Evolutionary conservation across 1,140 invertebrate genomes (phyloP), one percentile per base, ranked within the genome.

Genomic region (Pseudomyrmex dendroicus): DNA sequence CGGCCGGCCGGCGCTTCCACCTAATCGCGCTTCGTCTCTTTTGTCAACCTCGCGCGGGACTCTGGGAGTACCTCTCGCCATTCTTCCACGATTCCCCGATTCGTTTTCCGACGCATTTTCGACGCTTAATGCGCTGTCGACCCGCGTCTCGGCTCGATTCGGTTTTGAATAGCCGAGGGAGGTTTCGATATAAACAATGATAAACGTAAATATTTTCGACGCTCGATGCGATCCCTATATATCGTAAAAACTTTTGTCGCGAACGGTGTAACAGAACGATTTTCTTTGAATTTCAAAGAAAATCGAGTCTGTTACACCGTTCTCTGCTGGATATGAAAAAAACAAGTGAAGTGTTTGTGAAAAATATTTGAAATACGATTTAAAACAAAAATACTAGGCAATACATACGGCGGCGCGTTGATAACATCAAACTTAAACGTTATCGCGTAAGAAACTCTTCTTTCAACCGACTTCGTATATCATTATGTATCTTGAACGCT

Each of bases 1-100:
- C 35, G 35, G 84, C 86, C 82, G 72, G 20, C 82, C 76, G 76
- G 66, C 86, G 80, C 83, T 89, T 85, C 78, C 63, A 89, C 72
- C 78, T 89, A 85, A 82, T 85, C 82, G 86, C 86, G 80, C 76
- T 56, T 82, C 80, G 64, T 84, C 52, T 35, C 80, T 90, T 74
- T 92, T 91, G 89, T 91, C 90, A 90, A 82, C n/a, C 84, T 74
- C 77, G 82, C 76, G 52, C 63, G 68, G 72, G 62, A 84, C 78
- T 74, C 67, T 25, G 82, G 73, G 73, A 57, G 50, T 61, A 9
- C 20, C 57, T 13, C 59, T 67, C 48, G 61, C 84, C 56, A 72
- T 87, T 86, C 86, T 83, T 83, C 86, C 52, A 80, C 66, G 35
- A 61, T 77, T 57, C 22, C 61, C 44, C 82, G 82, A 64, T 83